phyloP scores from a whole-genome alignment of 1,140 invertebrate species.

The Papilio dardanus region DNA sequence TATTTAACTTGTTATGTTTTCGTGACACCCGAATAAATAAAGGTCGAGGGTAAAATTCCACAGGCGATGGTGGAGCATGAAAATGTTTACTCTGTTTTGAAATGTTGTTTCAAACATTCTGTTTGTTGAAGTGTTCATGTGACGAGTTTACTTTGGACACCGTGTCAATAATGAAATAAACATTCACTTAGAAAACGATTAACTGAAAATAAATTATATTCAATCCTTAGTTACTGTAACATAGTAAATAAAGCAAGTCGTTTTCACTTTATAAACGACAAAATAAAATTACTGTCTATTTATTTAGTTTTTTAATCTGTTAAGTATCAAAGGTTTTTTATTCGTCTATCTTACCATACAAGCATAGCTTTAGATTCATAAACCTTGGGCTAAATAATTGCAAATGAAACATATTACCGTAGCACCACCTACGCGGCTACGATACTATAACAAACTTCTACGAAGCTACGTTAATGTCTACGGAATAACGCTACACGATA shows the following conservation, averaged over 20 bases:
- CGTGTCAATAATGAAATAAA: slow-evolving; percentile 12
- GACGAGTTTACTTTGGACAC: not conserved
- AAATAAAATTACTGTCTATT: no score
- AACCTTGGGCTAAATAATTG: no score
- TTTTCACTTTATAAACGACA: no score
- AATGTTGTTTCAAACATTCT: slow-evolving; percentile 21
- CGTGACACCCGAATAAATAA: slow-evolving; percentile 13
- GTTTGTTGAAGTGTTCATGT: slow-evolving; percentile 13
- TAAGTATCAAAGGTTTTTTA: no score
- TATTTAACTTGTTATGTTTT: slow-evolving; percentile 17
- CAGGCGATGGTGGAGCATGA: not conserved
- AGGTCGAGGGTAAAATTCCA: not conserved
- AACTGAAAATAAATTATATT: not conserved
- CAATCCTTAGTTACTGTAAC: not conserved
- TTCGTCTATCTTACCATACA: not conserved
- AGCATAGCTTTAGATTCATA: not conserved
- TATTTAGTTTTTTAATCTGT: no score
- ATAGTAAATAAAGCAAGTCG: no score
- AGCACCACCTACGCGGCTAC: not conserved
- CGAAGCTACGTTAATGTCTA: not conserved
- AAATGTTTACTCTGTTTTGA: slow-evolving; percentile 17
- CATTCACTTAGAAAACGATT: not conserved
- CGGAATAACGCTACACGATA: not conserved
- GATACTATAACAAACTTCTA: not conserved
- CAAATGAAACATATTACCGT: not conserved